Evolutionary conservation across 2,797 vertebrate species (phyloP).

Genomic region (Sebastes cheni): DNA sequence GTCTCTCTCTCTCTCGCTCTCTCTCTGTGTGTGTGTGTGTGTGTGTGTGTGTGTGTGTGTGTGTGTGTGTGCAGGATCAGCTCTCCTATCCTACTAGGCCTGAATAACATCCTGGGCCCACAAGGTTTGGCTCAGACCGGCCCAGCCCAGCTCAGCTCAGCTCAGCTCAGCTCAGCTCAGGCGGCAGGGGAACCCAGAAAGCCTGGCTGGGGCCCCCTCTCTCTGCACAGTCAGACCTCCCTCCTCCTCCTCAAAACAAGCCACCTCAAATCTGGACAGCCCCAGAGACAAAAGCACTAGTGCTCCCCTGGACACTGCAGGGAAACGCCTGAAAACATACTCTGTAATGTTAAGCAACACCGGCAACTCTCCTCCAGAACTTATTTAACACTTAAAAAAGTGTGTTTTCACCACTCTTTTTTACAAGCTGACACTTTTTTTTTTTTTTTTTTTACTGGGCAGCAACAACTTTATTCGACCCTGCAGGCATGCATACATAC

Average conservation of each 20-base stretch:
- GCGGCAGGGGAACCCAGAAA: constrained; percentile 11
- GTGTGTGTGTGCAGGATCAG: constrained; percentile 12
- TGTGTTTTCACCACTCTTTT: not conserved
- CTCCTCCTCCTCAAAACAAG: constrained; percentile 30
- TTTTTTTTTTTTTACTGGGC: not conserved
- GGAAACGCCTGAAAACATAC: constrained; percentile 28
- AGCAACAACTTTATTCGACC: not conserved
- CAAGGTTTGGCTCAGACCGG: constrained; percentile 29
- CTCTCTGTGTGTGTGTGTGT: constrained; percentile 27
- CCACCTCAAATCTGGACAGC: constrained; percentile 17
- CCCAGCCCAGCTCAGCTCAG: constrained; percentile 9
- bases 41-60: not conserved
- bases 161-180: not conserved
- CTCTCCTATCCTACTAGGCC: constrained; percentile 43
- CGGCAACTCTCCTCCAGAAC: not conserved
- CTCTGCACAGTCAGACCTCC: constrained; percentile 23
- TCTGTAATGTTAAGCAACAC: not conserved
- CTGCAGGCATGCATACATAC: not conserved
- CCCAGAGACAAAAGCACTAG: constrained; percentile 20
- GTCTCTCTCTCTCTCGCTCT: no score
- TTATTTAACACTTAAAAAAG: not conserved
- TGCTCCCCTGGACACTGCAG: not conserved
- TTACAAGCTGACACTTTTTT: not conserved
- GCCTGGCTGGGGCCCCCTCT: not conserved
- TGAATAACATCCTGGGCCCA: constrained; percentile 40